These are phyloP conservation scores for Gavia stellata DNA, from an alignment of 2,113 vertebrate genomes.

Conservation along the genomic window DNA sequence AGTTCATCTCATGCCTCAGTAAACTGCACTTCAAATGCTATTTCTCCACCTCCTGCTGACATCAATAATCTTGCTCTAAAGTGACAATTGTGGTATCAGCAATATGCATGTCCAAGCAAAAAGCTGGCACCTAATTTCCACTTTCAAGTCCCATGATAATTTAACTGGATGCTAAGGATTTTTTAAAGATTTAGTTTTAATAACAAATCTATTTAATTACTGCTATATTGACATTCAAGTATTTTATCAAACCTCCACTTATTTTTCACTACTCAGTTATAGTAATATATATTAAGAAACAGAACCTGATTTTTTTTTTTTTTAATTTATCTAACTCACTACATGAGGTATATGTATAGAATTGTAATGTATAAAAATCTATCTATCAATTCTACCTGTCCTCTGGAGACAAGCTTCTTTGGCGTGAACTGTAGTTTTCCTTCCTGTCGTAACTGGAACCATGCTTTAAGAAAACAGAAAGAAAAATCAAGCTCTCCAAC, in stretches of 20 bases:
- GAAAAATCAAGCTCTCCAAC: neutral
- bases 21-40: neutral
- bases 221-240: neutral
- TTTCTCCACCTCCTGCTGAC: neutral
- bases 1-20: neutral
- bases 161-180: neutral
- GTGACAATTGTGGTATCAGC: neutral
- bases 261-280: neutral
- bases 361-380: neutral
- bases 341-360: neutral
- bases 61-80: neutral
- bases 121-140: neutral
- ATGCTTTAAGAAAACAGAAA: conserved; percentile 56
- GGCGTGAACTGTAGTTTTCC: conserved; percentile 61
- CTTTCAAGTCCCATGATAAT: neutral
- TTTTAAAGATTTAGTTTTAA: neutral
- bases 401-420: conserved; percentile 73
- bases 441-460: conserved; percentile 68
- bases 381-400: conserved; percentile 73
- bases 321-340: neutral
- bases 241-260: neutral
- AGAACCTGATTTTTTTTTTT: neutral
- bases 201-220: neutral
- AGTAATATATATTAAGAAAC: neutral
- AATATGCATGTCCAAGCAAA: neutral